phyloP scores from a whole-genome alignment of 2,888 invertebrate species.

The Hirtodrosophila alboralis region DNA sequence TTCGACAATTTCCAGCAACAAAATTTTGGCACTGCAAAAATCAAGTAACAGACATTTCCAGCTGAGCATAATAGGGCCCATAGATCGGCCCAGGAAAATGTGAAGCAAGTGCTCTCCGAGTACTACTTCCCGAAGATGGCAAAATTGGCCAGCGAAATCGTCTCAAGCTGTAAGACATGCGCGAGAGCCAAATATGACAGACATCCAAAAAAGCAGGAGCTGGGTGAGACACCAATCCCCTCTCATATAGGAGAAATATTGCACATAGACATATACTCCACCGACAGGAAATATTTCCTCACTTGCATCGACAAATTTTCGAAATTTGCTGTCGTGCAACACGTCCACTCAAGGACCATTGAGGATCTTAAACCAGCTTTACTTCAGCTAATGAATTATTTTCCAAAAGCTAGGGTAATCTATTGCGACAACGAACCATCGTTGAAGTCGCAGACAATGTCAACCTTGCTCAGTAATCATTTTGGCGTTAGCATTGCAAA shows the following conservation, averaged over 20 bases:
- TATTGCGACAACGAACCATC: too few species aligned
- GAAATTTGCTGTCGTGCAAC: too few species aligned
- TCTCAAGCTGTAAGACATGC: conserved; percentile 2
- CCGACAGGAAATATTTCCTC: conserved; percentile 6
- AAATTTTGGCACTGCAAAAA: conserved; percentile 8
- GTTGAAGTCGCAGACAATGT: too few species aligned
- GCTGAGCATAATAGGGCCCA: conserved; percentile 13
- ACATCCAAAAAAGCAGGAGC: conserved; percentile 5
- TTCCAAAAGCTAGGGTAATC: too few species aligned
- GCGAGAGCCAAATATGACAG: too few species aligned
- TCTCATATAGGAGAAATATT: conserved; percentile 16
- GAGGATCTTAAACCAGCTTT: too few species aligned
- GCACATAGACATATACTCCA: conserved; percentile 16
- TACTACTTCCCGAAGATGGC: conserved; percentile 19
- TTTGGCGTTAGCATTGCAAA: too few species aligned
- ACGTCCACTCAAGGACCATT: too few species aligned
- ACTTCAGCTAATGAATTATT: too few species aligned
- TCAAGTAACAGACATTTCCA: not conserved
- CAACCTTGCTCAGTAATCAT: too few species aligned
- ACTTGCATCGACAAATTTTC: too few species aligned
- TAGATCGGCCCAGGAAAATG: conserved; percentile 14
- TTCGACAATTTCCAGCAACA: too few species aligned
- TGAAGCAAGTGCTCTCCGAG: conserved; percentile 17
- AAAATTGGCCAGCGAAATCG: conserved; percentile 10
- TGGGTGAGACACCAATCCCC: conserved; percentile 12